A percentile compares a stretch with the other conserved stretches of the same genome.
Conservation (phyloP, 2,888 invertebrate genomes). For the Aquatica leii region DNA sequence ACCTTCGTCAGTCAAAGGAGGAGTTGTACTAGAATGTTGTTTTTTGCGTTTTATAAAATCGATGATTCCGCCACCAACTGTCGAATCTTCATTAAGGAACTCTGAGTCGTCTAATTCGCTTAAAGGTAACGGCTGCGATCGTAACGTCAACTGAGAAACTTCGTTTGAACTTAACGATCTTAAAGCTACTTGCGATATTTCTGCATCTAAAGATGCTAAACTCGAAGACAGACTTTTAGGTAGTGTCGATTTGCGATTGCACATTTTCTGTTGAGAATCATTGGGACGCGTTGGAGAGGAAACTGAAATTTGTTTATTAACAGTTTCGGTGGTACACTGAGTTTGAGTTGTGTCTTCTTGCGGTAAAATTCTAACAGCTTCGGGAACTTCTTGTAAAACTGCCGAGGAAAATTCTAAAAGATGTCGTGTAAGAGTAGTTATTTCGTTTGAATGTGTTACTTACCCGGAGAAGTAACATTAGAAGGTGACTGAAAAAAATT, state of each 20-base stretch:
- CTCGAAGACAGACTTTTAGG: constrained; percentile 65
- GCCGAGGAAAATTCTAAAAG: constrained; percentile 45
- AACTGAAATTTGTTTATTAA: constrained; percentile 52
- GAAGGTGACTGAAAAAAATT: constrained; percentile 60
- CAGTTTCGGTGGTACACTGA: constrained; percentile 49
- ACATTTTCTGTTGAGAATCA: constrained; percentile 43
- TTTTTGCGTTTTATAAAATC: constrained; percentile 59
- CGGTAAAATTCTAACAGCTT: constrained; percentile 65
- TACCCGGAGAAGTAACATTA: constrained; percentile 51
- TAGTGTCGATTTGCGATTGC: constrained; percentile 60
- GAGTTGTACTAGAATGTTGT: constrained; percentile 47
- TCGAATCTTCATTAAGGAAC: constrained; percentile 63
- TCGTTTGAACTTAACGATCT: constrained; percentile 65
- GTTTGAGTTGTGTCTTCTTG: constrained; percentile 59
- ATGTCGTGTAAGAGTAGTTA: not conserved
- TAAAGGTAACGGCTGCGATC: constrained; percentile 59
- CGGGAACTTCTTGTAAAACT: constrained; percentile 68
- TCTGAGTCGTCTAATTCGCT: constrained; percentile 56
- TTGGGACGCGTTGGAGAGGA: constrained; percentile 47
- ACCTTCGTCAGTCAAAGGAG: constrained; percentile 64
- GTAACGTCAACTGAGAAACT: constrained; percentile 64
- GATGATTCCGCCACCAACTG: constrained; percentile 54
- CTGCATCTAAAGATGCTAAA: constrained; percentile 63
- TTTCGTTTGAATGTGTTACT: constrained; percentile 17
- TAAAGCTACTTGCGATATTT: constrained; percentile 65